These are phyloP conservation scores for Entelurus aequoreus DNA, from an alignment of 2,113 vertebrate species.

Conservation along the genomic window DNA sequence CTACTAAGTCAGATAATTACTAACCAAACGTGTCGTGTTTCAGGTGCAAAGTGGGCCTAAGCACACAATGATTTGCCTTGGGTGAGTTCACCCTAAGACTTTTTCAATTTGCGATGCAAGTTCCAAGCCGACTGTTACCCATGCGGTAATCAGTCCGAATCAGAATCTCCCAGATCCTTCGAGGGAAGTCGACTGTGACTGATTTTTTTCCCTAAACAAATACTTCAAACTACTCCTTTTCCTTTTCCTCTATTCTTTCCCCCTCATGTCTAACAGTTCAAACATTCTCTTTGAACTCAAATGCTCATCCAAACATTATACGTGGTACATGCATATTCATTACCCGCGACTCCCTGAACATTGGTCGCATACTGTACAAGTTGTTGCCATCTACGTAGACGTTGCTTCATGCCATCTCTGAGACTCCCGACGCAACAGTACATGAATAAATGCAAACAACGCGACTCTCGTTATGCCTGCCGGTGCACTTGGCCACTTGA, in stretches of 20 bases:
- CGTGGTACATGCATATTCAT: slow-evolving; percentile 39
- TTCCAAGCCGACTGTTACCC: no score
- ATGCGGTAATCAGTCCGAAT: neutral
- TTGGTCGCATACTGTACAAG: slow-evolving; percentile 26
- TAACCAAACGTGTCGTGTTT: no score
- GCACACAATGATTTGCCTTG: no score
- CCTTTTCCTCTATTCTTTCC: slow-evolving; percentile 20
- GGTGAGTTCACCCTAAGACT: no score
- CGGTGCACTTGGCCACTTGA: slow-evolving; percentile 38
- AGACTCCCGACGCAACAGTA: slow-evolving; percentile 37
- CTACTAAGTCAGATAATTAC: no score
- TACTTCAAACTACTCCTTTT: slow-evolving; percentile 2
- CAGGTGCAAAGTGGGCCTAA: no score
- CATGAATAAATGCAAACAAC: slow-evolving; percentile 60
- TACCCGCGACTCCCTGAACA: slow-evolving; percentile 36
- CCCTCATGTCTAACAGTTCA: slow-evolving; percentile 17
- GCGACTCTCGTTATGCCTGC: slow-evolving; percentile 31
- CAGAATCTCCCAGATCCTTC: slow-evolving; percentile 11
- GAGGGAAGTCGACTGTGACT: neutral
- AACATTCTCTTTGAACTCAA: slow-evolving; percentile 29
- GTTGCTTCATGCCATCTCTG: slow-evolving; percentile 33
- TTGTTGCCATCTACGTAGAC: slow-evolving; percentile 48
- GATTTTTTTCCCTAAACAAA: slow-evolving; percentile 14
- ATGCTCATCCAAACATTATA: slow-evolving; percentile 20
- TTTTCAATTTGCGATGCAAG: no score